phyloP scores from a whole-genome alignment of 2,113 vertebrate genomes.

The Camelus bactrianus region DNA sequence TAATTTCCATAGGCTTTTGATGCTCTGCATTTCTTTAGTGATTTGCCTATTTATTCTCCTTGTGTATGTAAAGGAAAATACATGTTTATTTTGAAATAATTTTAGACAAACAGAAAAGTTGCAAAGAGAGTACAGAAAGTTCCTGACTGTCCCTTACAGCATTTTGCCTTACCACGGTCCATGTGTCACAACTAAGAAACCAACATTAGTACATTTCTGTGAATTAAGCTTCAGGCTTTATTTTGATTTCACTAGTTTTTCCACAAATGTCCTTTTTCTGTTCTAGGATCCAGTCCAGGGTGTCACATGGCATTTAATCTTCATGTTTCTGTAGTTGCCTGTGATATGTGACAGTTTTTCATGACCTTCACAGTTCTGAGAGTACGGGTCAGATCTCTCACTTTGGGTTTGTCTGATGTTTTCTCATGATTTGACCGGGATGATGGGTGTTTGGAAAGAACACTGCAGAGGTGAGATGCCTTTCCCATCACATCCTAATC shows the following conservation, averaged over 20 bases:
- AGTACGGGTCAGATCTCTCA: background rate
- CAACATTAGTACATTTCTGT: background rate
- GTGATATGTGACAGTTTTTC: background rate
- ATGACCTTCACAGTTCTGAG: background rate
- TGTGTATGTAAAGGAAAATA: background rate
- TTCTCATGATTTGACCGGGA: background rate
- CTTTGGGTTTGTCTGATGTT: background rate
- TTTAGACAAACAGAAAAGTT: background rate
- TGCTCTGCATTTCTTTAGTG: background rate
- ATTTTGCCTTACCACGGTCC: background rate
- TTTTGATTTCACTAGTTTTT: background rate
- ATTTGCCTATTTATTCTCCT: background rate
- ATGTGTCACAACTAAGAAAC: background rate
- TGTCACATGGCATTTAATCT: background rate
- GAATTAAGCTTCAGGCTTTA: background rate
- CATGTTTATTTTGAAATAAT: background rate
- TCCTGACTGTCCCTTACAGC: background rate
- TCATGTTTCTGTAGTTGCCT: background rate
- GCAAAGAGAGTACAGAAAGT: background rate
- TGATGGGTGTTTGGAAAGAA: background rate
- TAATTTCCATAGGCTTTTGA: conserved; percentile 24
- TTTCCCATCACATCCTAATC: background rate
- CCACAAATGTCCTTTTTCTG: background rate
- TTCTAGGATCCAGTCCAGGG: background rate
- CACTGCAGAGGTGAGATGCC: background rate